These are phyloP conservation scores for Ceratosolen solmsi DNA, from an alignment of 1,140 invertebrate genomes.

Conservation along the genomic window DNA sequence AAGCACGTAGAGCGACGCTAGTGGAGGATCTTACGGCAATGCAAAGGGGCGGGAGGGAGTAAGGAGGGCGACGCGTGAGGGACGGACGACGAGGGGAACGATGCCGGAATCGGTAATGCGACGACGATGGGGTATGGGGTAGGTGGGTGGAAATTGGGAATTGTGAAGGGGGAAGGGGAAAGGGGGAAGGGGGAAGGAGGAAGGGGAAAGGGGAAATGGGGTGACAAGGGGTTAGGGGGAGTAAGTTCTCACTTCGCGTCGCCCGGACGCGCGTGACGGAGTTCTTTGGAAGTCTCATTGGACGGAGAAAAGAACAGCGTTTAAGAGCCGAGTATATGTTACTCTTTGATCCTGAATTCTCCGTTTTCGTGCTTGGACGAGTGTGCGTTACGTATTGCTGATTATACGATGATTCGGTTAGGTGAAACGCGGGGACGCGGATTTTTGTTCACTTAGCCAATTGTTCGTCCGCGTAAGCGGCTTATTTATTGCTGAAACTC, in stretches of 20 bases:
- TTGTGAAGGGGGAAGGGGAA: neutral
- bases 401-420: neutral
- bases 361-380: neutral
- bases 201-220: too few species aligned
- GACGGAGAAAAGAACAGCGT: neutral
- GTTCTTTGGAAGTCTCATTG: neutral
- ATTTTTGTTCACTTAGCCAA: too few species aligned
- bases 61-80: neutral
- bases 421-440: too few species aligned
- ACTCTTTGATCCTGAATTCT: conserved; percentile 16
- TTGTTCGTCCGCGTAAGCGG: neutral
- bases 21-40: too few species aligned
- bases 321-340: neutral
- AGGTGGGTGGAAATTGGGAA: too few species aligned
- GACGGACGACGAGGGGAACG: too few species aligned
- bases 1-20: neutral
- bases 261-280: conserved; percentile 8
- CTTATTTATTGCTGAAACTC: neutral
- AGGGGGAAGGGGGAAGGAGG: neutral
- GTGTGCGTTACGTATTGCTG: neutral
- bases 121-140: neutral
- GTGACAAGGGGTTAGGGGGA: neutral
- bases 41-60: neutral
- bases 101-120: neutral
- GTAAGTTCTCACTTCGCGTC: conserved; percentile 11